A percentile compares a stretch with the other conserved stretches of the same genome.
Conservation (phyloP, 2,113 vertebrate genomes). For the Tupaia tana region DNA sequence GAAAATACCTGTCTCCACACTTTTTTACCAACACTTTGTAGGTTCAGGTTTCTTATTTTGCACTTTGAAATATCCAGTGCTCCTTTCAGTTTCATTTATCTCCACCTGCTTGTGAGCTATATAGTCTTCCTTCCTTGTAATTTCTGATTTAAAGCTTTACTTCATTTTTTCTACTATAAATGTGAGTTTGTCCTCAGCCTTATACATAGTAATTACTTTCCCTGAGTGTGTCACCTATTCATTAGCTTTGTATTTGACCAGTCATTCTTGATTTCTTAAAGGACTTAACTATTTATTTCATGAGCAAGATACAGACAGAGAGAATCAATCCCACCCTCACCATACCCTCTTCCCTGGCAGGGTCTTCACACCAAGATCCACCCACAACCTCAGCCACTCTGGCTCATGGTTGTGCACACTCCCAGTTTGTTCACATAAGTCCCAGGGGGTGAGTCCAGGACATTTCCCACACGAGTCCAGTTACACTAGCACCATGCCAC, state of each 20-base stretch:
- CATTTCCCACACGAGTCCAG: no score
- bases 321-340: no score
- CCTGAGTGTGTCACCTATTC: background rate
- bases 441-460: no score
- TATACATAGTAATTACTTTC: background rate
- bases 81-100: background rate
- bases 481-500: no score
- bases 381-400: no score
- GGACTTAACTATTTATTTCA: no score
- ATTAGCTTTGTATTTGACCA: background rate
- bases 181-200: background rate
- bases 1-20: background rate
- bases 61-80: background rate
- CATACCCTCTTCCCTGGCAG: no score
- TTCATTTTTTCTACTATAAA: background rate
- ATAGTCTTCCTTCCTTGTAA: background rate
- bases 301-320: no score
- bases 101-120: background rate
- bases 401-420: no score
- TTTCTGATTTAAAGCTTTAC: background rate
- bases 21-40: background rate
- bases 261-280: background rate
- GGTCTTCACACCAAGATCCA: no score
- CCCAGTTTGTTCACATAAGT: no score
- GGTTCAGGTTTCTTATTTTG: constrained; percentile 12